A percentile compares a stretch with the other conserved stretches of the same genome.
phyloP scores from a whole-genome alignment of 2,888 invertebrate species.

The Cantharis rufa region DNA sequence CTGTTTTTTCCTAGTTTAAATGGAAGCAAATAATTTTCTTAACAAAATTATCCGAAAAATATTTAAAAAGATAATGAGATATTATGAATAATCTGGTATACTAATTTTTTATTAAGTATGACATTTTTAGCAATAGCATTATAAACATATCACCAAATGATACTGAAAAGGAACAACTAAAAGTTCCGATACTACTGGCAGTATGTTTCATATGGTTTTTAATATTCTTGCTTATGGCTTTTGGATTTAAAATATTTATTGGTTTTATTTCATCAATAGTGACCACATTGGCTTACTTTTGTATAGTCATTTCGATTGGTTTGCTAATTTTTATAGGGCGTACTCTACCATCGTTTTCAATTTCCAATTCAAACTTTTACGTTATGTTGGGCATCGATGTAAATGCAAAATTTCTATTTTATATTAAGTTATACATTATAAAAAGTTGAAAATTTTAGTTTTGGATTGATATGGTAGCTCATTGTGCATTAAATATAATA shows the following conservation, averaged over 20 bases:
- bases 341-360: background rate
- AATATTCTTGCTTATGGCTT: background rate
- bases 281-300: background rate
- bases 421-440: background rate
- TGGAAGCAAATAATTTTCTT: background rate
- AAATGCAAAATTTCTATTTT: background rate
- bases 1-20: background rate
- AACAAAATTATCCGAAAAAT: background rate
- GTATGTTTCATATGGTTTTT: conserved; percentile 4
- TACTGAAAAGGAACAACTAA: background rate
- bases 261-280: background rate
- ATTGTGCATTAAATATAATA: background rate
- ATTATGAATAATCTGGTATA: no score
- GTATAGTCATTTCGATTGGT: background rate
- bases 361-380: background rate
- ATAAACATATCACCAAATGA: background rate
- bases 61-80: background rate
- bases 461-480: background rate
- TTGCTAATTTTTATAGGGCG: background rate
- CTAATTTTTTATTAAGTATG: background rate
- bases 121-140: background rate
- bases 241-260: background rate
- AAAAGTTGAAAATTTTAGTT: background rate
- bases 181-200: background rate
- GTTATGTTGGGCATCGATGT: background rate